Base-by-base conservation (phyloP, 1,140 invertebrate genomes). In the Pararge aegeria region DNA sequence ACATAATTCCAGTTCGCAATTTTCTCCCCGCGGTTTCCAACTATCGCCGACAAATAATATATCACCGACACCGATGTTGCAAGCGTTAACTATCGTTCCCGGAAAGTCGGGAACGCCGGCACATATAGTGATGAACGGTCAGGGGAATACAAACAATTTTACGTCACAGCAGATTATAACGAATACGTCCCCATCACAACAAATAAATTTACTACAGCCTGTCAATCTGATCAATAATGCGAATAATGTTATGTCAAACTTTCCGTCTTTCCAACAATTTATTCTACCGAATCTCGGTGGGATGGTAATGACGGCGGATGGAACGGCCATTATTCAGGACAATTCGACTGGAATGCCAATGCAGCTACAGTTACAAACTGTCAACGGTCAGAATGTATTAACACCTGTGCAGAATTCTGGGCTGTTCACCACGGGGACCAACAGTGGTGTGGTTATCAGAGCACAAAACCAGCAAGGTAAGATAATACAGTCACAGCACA, bases 191-290 rank as follows among this genome's bases (percentile, higher is more conserved):
- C 93, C 94, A 19, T 91, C 94, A 18, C 94, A 94, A 70, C 94
- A 94, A 71, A 95, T 96, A 20, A 95, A 96, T 82, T 82, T 96
- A 21, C 85, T 92, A 19, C 95, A 96, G 76, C 95, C 95, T 0
- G 94, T 96, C 12, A 96, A 96, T 90, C 82, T 95, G 29, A 91
- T 95, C 19, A 95, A 95, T 70, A 93, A 94, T 2, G 90, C 93
- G 0, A 92, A 93, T 10, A 93, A 93, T 6, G 93, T 95, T 57
- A 93, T 95, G 42, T 94, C 94, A 61, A 95, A 95, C 77, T 94
- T 95, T 73, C 94, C 94, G 0, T 93, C 94, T 0, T 95, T 95
- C 53, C 95, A 96, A 71, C 95, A 96, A 72, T 94, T 96, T 69
- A 94, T 96, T 46, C 93, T 96, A 44, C 95, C 95, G 2, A 95